Evolutionary conservation across 2,113 vertebrate species (phyloP), one percentile per base, ranked within the genome.

Genomic region (Lagopus leucura): DNA sequence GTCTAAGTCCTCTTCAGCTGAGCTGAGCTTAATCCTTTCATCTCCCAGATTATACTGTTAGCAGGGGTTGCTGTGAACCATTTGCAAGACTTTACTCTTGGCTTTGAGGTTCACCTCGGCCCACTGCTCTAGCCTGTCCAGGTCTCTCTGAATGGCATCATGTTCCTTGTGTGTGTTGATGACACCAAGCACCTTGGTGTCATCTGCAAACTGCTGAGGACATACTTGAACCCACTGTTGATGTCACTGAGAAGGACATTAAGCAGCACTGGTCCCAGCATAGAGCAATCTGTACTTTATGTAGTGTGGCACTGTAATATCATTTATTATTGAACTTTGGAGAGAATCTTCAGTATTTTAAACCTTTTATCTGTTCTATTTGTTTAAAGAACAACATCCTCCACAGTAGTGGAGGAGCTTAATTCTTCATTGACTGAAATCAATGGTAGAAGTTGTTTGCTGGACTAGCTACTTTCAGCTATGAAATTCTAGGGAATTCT

Each of bases 291-390:
- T 72, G 13, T 55, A 43, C 28, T 5, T 69, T 63, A 30, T 4
- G 2, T 47, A 36, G 15, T 40, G 19, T 8, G 6, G 57, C 16
- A 24, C 13, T 43, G 27, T 78, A 71, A 47, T 4, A 3, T 28
- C 75, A 24, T 45, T 32, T 34, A 14, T 30, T 79, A 52, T 47
- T 92, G 75, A 82, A 93, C 83, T 89, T 10, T 63, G 42, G 27
- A 60, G 71, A 77, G 58, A 12, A 38, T 19, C 54, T 47, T 89
- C 69, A 83, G 58, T 61, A 47, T 78, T 92, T 93, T 94, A 70
- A 84, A 88, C 52, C 25, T 92, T 69, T 50, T 5, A 52, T 47
- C 48, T 43, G 8, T 77, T 86, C 21, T 76, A 2, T 43, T 90
- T 85, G 27, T 50, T 66, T 71, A 20, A 78, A 74, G n/a, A 18